phyloP scores from a whole-genome alignment of 2,888 invertebrate genomes.

The Erpobdella octoculata region DNA sequence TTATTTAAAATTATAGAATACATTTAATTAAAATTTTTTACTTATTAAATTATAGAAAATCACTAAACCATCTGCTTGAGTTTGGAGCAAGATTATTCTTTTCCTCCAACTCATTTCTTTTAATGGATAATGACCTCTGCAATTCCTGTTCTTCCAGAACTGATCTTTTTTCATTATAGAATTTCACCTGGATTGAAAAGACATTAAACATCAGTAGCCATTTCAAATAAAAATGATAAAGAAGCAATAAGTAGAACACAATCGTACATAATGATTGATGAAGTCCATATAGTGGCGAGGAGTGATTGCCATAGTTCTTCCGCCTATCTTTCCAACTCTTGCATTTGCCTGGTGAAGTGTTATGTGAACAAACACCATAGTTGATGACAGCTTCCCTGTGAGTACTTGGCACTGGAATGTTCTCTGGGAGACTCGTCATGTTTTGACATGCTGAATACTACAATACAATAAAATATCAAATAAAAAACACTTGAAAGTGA shows the following conservation, averaged over 20 bases:
- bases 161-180: constrained; percentile 92
- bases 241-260: not conserved
- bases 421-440: constrained; percentile 64
- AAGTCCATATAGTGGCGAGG: constrained; percentile 97
- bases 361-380: constrained; percentile 94
- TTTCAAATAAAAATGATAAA: not conserved
- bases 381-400: constrained; percentile 96
- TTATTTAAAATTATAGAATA: too few species aligned
- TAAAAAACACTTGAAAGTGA: too few species aligned
- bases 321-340: constrained; percentile 77
- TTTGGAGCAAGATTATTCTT: constrained; percentile 98
- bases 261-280: constrained; percentile 84
- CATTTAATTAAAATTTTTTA: too few species aligned
- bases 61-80: constrained; percentile 98
- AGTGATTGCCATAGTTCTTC: constrained; percentile 92
- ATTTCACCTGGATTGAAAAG: constrained; percentile 60
- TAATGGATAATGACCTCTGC: constrained; percentile 94
- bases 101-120: constrained; percentile 72
- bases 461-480: constrained; percentile 25
- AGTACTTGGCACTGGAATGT: constrained; percentile 58
- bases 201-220: not conserved
- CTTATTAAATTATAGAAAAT: too few species aligned
- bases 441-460: constrained; percentile 77
- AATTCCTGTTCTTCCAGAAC: constrained; percentile 98
- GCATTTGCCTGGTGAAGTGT: constrained; percentile 90